Percentiles rank a stretch among this genome's conserved stretches.
Evolutionary conservation across 2,113 vertebrate species (phyloP).

Genomic region (Crocuta crocuta): DNA sequence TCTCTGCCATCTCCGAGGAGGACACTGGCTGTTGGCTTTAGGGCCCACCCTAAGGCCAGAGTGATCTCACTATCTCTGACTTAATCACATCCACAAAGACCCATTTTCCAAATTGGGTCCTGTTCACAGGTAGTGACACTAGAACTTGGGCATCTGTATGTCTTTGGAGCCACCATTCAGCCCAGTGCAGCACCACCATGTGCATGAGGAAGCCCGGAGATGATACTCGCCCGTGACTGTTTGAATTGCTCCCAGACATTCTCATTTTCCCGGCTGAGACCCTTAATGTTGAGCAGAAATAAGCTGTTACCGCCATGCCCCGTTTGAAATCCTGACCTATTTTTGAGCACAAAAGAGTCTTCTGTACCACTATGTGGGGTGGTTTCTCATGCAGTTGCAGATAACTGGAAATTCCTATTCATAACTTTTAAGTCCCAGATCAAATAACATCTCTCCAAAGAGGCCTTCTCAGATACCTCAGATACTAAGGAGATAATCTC

Average conservation of each 20-base stretch:
- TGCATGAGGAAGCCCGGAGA: not conserved
- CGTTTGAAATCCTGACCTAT: not conserved
- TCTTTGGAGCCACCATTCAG: not conserved
- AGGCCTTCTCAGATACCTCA: not conserved
- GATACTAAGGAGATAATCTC: not conserved
- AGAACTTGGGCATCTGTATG: not conserved
- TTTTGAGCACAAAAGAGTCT: not conserved
- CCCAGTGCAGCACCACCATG: not conserved
- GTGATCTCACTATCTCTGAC: not conserved
- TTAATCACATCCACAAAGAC: not conserved
- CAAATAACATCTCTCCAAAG: not conserved
- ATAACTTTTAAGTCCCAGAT: not conserved
- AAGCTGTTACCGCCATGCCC: not conserved
- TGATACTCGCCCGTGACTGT: not conserved
- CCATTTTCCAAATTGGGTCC: not conserved
- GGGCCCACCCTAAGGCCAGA: not conserved
- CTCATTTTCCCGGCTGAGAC: not conserved
- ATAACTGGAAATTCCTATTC: not conserved
- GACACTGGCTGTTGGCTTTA: not conserved
- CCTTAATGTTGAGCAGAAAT: not conserved
- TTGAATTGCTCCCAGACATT: not conserved
- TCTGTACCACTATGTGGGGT: not conserved
- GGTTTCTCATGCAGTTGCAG: not conserved
- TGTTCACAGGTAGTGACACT: too few relatives aligned
- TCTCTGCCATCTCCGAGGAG: not conserved